phyloP scores from a whole-genome alignment of 2,797 vertebrate genomes.

The Sebastes elongatus region DNA sequence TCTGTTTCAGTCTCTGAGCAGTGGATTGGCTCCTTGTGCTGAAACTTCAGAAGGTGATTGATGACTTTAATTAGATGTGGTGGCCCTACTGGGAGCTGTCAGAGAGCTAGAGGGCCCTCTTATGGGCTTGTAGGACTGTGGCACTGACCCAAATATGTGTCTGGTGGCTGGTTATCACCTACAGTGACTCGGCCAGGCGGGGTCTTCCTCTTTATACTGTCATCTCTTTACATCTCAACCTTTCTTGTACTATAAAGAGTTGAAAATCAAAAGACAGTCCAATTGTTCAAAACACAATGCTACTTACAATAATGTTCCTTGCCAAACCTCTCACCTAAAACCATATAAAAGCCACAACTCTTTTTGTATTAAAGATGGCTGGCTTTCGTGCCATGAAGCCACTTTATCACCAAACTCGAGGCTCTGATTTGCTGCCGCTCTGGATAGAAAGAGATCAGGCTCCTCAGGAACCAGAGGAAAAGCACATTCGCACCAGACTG shows the following conservation, averaged over 20 bases:
- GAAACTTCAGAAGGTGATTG: slow-evolving; percentile 48
- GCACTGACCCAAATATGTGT: slow-evolving; percentile 22
- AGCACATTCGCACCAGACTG: slow-evolving; percentile 21
- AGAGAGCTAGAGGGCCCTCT: slow-evolving; percentile 28
- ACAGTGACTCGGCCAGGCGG: slow-evolving; percentile 1
- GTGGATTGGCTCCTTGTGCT: slow-evolving; percentile 3
- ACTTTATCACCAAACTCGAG: not conserved
- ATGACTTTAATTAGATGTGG: slow-evolving; percentile 62
- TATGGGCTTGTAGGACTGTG: slow-evolving; percentile 27
- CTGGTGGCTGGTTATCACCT: slow-evolving; percentile 8
- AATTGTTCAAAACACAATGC: not conserved
- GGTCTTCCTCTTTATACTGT: not conserved
- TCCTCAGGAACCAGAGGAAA: slow-evolving; percentile 18
- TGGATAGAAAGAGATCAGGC: not conserved
- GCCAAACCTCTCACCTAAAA: slow-evolving; percentile 9
- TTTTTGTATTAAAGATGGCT: not conserved
- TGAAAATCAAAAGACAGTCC: not conserved
- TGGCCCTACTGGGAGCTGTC: slow-evolving; percentile 18
- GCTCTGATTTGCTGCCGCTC: not conserved
- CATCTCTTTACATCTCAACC: not conserved
- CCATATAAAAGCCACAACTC: not conserved
- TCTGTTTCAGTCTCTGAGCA: not conserved
- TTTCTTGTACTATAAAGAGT: not conserved
- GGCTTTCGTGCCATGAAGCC: not conserved
- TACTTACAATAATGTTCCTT: not conserved